A percentile compares a stretch with the other conserved stretches of the same genome.
These are phyloP conservation scores for Synanthedon formicaeformis DNA, from an alignment of 2,888 invertebrate species.

Conservation along the genomic window DNA sequence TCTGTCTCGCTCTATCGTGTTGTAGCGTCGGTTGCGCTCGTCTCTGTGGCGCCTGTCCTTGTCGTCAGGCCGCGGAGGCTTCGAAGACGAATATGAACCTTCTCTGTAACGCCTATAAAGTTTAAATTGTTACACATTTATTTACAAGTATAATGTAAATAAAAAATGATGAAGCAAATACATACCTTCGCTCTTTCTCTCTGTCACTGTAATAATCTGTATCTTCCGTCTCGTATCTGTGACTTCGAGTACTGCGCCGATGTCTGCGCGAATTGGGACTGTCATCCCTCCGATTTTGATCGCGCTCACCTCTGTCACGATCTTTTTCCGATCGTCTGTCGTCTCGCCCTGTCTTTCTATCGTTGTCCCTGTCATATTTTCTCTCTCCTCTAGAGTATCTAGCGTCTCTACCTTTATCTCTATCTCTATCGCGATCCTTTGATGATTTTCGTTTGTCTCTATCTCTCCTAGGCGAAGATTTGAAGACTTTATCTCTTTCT, in stretches of 20 bases:
- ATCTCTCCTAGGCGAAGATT: constrained; percentile 44
- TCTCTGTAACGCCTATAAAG: constrained; percentile 56
- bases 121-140: not conserved
- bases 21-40: constrained; percentile 35
- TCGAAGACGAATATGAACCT: constrained; percentile 55
- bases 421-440: constrained; percentile 33
- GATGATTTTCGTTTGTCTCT: constrained; percentile 38
- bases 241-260: constrained; percentile 48
- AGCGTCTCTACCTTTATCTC: constrained; percentile 32
- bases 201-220: constrained; percentile 78
- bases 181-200: constrained; percentile 65
- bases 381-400: constrained; percentile 43
- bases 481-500: constrained; percentile 47
- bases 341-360: constrained; percentile 32
- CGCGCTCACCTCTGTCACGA: constrained; percentile 22
- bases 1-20: constrained; percentile 41
- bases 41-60: constrained; percentile 38
- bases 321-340: constrained; percentile 30
- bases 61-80: constrained; percentile 53
- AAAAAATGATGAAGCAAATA: not conserved
- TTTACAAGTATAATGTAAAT: not conserved
- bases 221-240: constrained; percentile 75
- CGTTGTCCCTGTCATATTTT: constrained; percentile 38
- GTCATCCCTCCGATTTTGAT: constrained; percentile 22
- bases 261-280: constrained; percentile 39